Base-by-base conservation (phyloP, 2,888 invertebrate genomes). In the Euplagia quadripunctaria region DNA sequence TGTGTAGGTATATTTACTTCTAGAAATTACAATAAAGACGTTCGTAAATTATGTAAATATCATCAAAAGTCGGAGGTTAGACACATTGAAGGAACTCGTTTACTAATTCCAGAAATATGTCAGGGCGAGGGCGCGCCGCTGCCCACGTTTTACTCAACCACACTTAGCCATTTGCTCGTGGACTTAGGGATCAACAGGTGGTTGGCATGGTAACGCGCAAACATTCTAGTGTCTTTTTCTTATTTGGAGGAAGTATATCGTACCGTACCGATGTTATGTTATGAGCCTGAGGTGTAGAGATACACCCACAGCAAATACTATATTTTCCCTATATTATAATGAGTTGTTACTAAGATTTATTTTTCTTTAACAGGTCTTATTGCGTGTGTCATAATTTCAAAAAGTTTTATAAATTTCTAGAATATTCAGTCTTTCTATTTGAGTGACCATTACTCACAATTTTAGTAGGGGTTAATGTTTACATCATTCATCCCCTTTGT, bases 141-240 rank as follows among this genome's bases (percentile, higher is more conserved):
- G 66, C 79, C 84, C 75, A 76, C 83, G 68, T 74, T 72, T 64
- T 73, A 80, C 76, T 79, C 86, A 76, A 85, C 83, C 79, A 84
- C 86, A 88, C 92, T 91, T 86, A 92, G 93, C 90, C 92, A 92
- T 94, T 93, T 90, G 77, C 72, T 64, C 61, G 73, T 70, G 64
- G 71, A 77, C 72, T 66, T 61, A 74, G 78, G 82, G 85, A 91
- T 91, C 92, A 93, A 93, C 94, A 92, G 89, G 89, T 90, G 84
- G 92, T 94, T 85, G 79, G 88, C 88, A 93, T 93, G 88, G 87
- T 84, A 87, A 95, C 94, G 85, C 73, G 69, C 73, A 83, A 85
- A 85, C 82, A 79, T 81, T 82, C 79, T 84, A 79, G 20, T 88
- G 88, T 91, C 92, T 91, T 92, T 93, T 91, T 86, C 90, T 86